These are phyloP conservation scores for Syritta pipiens DNA, from an alignment of 2,888 invertebrate genomes.

Conservation along the genomic window DNA sequence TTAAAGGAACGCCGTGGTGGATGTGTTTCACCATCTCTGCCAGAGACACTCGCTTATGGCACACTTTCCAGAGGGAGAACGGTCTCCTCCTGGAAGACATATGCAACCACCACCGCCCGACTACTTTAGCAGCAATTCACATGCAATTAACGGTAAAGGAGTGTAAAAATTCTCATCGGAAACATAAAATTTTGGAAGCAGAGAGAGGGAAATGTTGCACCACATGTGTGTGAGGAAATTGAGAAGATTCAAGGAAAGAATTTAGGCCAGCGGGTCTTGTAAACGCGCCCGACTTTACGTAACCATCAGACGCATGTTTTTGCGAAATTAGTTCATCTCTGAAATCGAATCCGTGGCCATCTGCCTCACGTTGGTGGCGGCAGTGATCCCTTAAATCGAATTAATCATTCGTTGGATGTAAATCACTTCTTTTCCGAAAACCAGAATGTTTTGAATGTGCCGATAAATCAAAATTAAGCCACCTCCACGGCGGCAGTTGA, in stretches of 20 bases:
- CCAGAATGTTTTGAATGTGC: constrained; percentile 23
- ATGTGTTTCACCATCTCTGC: not conserved
- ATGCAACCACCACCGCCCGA: constrained; percentile 28
- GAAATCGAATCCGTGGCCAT: not conserved
- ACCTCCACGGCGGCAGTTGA: constrained; percentile 3
- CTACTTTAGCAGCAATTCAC: constrained; percentile 39
- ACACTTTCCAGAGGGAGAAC: constrained; percentile 7
- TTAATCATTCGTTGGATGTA: constrained; percentile 40
- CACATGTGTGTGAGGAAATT: constrained; percentile 17
- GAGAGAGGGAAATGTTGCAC: not conserved
- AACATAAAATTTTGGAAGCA: too few relatives aligned
- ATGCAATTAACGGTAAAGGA: constrained; percentile 51
- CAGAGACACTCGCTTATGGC: constrained; percentile 10
- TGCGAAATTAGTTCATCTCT: not conserved
- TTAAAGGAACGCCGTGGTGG: not conserved
- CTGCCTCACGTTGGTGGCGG: not conserved
- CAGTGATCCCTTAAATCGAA: not conserved
- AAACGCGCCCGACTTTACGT: constrained; percentile 29
- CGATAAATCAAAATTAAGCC: constrained; percentile 51
- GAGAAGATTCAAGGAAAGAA: constrained; percentile 2
- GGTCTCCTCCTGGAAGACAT: constrained; percentile 14
- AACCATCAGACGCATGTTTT: too few relatives aligned
- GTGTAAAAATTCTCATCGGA: constrained; percentile 48
- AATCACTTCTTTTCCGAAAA: constrained; percentile 23
- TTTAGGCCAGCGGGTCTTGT: constrained; percentile 38